phyloP scores from a whole-genome alignment of 2,113 vertebrate species.

The Cyprinodon brontotheroides region DNA sequence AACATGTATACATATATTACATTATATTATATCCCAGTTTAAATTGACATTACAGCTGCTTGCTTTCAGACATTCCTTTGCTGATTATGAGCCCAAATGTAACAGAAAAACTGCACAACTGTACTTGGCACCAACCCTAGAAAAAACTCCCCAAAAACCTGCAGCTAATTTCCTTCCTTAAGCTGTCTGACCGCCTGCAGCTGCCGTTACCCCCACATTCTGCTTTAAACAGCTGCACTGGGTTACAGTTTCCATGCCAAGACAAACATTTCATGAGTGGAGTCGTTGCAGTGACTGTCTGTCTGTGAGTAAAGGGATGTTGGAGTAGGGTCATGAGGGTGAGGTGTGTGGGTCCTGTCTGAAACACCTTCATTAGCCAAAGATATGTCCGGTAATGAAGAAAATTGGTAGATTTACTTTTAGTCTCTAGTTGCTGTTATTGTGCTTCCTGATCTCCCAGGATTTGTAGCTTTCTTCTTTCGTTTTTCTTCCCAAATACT shows the following conservation, averaged over 20 bases:
- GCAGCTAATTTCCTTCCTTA: conserved; percentile 33
- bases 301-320: conserved; percentile 37
- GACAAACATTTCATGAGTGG: conserved; percentile 64
- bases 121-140: conserved; percentile 1
- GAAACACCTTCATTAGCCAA: conserved; percentile 2
- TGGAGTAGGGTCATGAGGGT: conserved; percentile 23
- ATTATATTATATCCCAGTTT: conserved; percentile 29
- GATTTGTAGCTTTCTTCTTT: conserved; percentile 30
- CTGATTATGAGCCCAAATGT: conserved; percentile 21
- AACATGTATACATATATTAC: conserved; percentile 55
- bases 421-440: conserved; percentile 21
- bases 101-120: conserved; percentile 29
- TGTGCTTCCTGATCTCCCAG: conserved; percentile 33
- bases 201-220: conserved; percentile 45
- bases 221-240: conserved; percentile 65
- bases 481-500: conserved; percentile 45
- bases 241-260: conserved; percentile 67
- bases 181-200: conserved; percentile 52
- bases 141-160: neutral
- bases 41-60: conserved; percentile 36
- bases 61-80: conserved; percentile 48
- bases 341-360: conserved; percentile 25
- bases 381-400: conserved; percentile 22
- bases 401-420: conserved; percentile 33
- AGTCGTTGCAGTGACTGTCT: conserved; percentile 47